Conservation (phyloP, 2,888 invertebrate genomes). For the Lacanobia oleracea region DNA sequence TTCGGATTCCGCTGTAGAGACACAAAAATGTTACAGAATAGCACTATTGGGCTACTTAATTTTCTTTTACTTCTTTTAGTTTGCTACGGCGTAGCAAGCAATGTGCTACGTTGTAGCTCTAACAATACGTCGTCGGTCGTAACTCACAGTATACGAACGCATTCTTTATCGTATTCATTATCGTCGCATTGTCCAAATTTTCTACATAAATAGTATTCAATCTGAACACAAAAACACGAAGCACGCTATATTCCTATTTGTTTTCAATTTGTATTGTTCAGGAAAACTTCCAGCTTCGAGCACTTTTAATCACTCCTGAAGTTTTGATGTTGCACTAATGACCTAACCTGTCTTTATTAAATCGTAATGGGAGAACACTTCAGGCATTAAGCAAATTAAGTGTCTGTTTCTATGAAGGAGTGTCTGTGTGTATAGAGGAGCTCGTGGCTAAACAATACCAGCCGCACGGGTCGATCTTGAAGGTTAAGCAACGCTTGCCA, state of each 20-base stretch:
- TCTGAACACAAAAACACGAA: neutral
- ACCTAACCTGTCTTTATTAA: neutral
- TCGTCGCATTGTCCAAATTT: neutral
- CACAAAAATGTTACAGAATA: no score
- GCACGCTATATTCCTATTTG: conserved; percentile 30
- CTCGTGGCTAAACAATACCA: no score
- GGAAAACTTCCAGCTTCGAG: conserved; percentile 4
- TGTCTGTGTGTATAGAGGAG: no score
- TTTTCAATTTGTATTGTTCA: conserved; percentile 39
- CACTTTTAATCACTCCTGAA: conserved; percentile 15
- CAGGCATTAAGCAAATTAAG: no score
- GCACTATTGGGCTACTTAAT: neutral
- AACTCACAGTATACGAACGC: neutral
- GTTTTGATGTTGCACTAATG: conserved; percentile 8
- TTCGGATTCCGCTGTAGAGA: no score
- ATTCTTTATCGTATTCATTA: neutral
- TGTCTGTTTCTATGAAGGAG: no score
- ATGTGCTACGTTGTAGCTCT: neutral
- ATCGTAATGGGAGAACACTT: neutral
- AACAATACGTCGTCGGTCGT: no score
- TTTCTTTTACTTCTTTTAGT: neutral
- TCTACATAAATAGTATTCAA: neutral
- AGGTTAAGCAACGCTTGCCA: no score
- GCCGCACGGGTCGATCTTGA: no score
- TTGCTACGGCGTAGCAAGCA: neutral